Base-by-base conservation (phyloP, 2,888 invertebrate species). In the Cephus pygmeus region DNA sequence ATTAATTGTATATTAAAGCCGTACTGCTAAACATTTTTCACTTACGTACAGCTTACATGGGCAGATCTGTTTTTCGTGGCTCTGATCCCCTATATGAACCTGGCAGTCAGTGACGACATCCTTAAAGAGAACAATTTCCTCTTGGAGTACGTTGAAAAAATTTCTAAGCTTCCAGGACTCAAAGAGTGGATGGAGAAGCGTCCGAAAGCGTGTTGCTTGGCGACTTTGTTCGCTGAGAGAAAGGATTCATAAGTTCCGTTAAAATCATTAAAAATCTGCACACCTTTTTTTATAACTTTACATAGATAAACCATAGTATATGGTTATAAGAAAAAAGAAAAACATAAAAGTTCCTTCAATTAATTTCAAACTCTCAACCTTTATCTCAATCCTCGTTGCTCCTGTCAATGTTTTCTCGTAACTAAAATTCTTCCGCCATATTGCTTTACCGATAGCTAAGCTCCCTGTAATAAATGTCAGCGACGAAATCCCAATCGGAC, bases 41-140 rank as follows among this genome's bases (percentile, higher is more conserved):
- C 40, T 40, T 33, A 12, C 69, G 30, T 73, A n/a, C 76, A 85
- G 84, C 75, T 84, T 12, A 79, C 84, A 4, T 85, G 84, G 84
- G 83, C 79, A 11, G 84, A 85, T 73, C 77, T 85, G 31, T 76
- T 79, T 71, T 84, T 85, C 35, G 73, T 80, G n/a, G 80, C 81
- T 34, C 76, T 80, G n/a, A 71, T 80, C 12, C 81, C 83, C 11
- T 85, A 84, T 76, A 73, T 83, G 35, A 79, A 81, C 34, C 6
- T 76, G 9, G 69, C 79, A 15, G 69, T 76, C 34, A 75, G 76
- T 33, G 40, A 71, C 71, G 79, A 84, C 35, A 79, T 82, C 71
- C 76, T 83, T 23, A 78, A 81, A 23, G 80, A 69, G 4, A 79
- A 84, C 71, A 15, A 73, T 4, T 78, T 79, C 40, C 78, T 85